These are phyloP conservation scores for Puma concolor DNA, from an alignment of 2,113 vertebrate species.

Conservation along the genomic window DNA sequence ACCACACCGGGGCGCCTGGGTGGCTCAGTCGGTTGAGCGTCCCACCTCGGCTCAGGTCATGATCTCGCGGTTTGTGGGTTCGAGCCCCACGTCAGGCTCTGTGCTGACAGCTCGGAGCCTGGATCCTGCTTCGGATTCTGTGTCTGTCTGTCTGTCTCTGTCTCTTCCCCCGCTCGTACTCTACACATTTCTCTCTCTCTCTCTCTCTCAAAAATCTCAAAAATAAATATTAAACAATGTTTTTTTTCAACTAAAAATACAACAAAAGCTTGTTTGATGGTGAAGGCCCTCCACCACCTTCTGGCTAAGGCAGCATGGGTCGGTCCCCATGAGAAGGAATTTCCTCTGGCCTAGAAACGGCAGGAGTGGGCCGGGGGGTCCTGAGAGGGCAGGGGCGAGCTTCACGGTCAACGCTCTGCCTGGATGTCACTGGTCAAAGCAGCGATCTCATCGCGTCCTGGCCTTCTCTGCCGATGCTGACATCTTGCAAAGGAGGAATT, in stretches of 20 bases:
- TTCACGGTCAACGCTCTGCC: not conserved
- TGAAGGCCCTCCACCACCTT: not conserved
- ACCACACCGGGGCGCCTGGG: not conserved
- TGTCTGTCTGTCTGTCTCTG: too few species aligned
- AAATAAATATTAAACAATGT: too few species aligned
- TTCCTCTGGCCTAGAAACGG: not conserved
- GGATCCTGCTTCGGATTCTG: too few species aligned
- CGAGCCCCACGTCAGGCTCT: too few species aligned
- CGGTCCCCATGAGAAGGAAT: not conserved
- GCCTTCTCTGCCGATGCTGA: not conserved
- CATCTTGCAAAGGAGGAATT: not conserved
- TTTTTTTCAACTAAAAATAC: not conserved
- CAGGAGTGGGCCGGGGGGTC: not conserved
- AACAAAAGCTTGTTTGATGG: not conserved
- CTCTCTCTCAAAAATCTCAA: too few species aligned
- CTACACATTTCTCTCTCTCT: too few species aligned
- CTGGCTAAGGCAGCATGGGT: not conserved
- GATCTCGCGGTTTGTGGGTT: too few species aligned
- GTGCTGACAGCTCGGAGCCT: too few species aligned
- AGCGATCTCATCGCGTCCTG: rapidly evolving
- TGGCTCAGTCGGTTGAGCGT: too few species aligned
- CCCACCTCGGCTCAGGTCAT: too few species aligned
- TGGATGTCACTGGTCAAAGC: not conserved
- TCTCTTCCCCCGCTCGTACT: too few species aligned
- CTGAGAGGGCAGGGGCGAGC: not conserved